Conservation (phyloP, 2,888 invertebrate genomes). For the Odontocolon sp. region DNA sequence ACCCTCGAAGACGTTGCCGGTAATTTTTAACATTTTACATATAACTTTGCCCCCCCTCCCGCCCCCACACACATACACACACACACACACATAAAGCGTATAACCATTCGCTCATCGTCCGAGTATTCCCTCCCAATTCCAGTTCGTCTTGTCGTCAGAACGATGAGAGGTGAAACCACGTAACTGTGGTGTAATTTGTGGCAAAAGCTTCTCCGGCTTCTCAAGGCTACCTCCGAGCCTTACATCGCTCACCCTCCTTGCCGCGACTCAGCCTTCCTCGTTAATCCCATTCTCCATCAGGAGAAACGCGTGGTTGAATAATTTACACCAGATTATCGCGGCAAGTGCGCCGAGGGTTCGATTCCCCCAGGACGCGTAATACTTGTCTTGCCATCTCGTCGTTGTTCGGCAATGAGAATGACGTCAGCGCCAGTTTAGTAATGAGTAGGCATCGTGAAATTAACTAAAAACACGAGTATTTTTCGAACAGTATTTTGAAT, state of each 20-base stretch:
- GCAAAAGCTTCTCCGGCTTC: constrained; percentile 6
- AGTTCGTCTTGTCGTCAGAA: constrained; percentile 2
- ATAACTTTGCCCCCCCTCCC: not conserved
- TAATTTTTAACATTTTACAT: constrained; percentile 74
- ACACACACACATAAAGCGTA: not conserved
- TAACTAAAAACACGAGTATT: not conserved
- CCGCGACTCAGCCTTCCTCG: not conserved
- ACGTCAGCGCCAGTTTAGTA: not conserved
- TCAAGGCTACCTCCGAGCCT: constrained; percentile 25
- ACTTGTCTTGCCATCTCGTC: constrained; percentile 1
- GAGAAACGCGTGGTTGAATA: constrained; percentile 52
- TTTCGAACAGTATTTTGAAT: too few species aligned
- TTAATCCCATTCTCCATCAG: constrained; percentile 28
- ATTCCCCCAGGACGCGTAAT: constrained; percentile 47
- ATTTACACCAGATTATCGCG: constrained; percentile 56
- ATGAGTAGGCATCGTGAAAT: constrained; percentile 4
- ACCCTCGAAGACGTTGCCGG: constrained; percentile 84
- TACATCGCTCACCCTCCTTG: not conserved
- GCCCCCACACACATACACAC: too few species aligned
- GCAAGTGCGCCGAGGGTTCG: constrained; percentile 36
- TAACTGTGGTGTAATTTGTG: not conserved
- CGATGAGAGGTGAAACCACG: constrained; percentile 26
- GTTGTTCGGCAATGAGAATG: not conserved
- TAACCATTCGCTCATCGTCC: constrained; percentile 14
- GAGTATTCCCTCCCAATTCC: constrained; percentile 8